Evolutionary conservation across 1,140 invertebrate species (phyloP).

Genomic region (Drosophila navojoa): DNA sequence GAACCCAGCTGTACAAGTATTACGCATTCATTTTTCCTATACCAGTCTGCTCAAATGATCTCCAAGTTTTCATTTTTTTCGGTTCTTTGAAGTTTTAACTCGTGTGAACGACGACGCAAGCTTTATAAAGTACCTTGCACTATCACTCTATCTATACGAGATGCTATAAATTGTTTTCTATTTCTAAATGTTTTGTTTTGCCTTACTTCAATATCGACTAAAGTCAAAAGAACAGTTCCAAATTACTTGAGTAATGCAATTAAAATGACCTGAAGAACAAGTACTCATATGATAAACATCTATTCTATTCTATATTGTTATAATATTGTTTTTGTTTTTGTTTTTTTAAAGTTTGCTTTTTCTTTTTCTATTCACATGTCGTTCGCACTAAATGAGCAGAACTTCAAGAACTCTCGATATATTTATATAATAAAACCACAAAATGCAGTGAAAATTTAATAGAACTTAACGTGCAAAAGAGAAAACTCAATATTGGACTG

Average conservation of each 20-base stretch:
- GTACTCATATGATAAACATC: constrained; percentile 7
- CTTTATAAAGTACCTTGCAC: constrained; percentile 47
- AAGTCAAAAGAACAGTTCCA: constrained; percentile 13
- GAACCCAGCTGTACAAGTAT: constrained; percentile 27
- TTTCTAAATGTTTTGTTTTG: constrained; percentile 7
- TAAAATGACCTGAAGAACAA: constrained; percentile 11
- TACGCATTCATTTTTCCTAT: constrained; percentile 21
- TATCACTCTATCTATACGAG: constrained; percentile 17
- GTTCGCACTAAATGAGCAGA: not conserved
- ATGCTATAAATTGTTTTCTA: constrained; percentile 38
- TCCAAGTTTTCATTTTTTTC: constrained; percentile 22
- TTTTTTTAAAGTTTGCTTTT: constrained; percentile 13
- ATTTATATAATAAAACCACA: constrained; percentile 20
- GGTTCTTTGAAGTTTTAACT: constrained; percentile 31
- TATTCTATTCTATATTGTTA: not conserved
- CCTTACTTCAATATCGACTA: not conserved
- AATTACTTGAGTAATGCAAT: constrained; percentile 1
- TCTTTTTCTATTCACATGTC: constrained; percentile 1
- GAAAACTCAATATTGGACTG: constrained; percentile 68
- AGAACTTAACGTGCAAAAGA: constrained; percentile 41
- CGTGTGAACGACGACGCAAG: constrained; percentile 18
- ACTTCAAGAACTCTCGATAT: constrained; percentile 21
- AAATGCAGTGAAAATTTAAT: not conserved
- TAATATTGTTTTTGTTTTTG: constrained; percentile 25
- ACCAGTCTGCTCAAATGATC: constrained; percentile 34